phyloP scores from a whole-genome alignment of 2,888 invertebrate genomes.

The Polyommatus icarus region DNA sequence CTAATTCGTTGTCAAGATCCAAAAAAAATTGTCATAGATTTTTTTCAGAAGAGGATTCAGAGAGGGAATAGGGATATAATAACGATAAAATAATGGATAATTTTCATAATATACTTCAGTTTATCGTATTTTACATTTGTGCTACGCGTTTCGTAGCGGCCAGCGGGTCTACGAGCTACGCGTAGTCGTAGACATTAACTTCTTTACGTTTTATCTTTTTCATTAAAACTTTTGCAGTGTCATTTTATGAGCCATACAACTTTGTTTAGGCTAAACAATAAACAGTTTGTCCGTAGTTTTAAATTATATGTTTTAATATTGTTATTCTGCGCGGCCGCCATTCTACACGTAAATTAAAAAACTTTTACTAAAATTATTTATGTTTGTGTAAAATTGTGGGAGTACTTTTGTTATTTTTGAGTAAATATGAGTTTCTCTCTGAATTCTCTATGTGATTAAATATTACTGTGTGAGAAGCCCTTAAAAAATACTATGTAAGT shows the following conservation, averaged over 20 bases:
- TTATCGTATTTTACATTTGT: not conserved
- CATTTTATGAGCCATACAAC: not conserved
- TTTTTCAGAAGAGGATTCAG: not conserved
- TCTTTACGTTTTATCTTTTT: not conserved
- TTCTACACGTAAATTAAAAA: not conserved
- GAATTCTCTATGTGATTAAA: not conserved
- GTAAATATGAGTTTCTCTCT: not conserved
- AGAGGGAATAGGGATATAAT: not conserved
- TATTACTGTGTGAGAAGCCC: not conserved
- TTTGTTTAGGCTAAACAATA: not conserved
- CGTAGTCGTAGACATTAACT: not conserved
- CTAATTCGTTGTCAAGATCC: not conserved
- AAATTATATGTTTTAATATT: conserved; percentile 1
- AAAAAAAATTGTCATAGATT: not conserved
- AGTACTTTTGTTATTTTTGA: not conserved
- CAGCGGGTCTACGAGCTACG: not conserved
- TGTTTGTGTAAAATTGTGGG: not conserved
- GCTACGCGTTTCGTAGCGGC: not conserved
- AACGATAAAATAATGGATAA: not conserved
- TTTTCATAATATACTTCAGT: not conserved
- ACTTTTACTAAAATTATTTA: not conserved
- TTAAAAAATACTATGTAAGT: too few relatives aligned
- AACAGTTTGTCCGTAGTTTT: not conserved
- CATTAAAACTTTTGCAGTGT: not conserved
- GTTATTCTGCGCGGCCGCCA: not conserved